These are phyloP conservation scores for Cybosia mesomella DNA, from an alignment of 2,888 invertebrate genomes.

Conservation along the genomic window DNA sequence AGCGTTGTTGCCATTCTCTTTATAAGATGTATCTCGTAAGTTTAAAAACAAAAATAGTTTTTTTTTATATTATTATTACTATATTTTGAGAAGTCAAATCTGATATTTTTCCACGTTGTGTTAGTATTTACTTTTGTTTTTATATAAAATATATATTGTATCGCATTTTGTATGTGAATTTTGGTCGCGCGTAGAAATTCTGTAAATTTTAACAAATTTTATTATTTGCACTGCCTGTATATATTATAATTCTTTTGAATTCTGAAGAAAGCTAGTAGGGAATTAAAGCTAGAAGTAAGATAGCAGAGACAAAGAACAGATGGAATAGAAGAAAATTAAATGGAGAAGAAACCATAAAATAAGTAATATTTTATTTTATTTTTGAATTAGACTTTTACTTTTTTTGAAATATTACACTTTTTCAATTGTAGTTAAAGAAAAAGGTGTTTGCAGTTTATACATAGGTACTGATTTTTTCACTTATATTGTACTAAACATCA, in stretches of 20 bases:
- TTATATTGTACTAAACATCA: background rate
- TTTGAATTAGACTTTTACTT: background rate
- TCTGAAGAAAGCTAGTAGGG: too few species aligned
- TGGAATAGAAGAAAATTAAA: too few species aligned
- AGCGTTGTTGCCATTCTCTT: conserved; percentile 43
- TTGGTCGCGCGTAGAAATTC: conserved; percentile 25
- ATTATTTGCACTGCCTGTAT: too few species aligned
- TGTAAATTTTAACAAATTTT: background rate
- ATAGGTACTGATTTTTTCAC: background rate
- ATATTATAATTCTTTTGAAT: too few species aligned
- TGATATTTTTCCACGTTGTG: conserved; percentile 47
- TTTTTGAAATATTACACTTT: background rate
- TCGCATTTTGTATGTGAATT: conserved; percentile 33
- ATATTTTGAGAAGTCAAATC: conserved; percentile 32
- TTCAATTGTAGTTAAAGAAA: background rate
- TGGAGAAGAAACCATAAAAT: too few species aligned
- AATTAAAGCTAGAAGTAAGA: background rate
- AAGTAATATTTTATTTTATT: background rate
- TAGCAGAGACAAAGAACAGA: background rate
- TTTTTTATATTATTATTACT: conserved; percentile 19
- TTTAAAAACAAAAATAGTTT: conserved; percentile 21
- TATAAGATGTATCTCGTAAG: conserved; percentile 34
- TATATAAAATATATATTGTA: conserved; percentile 34
- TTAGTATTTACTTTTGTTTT: conserved; percentile 50
- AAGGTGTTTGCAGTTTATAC: background rate